Evolutionary conservation across 2,797 vertebrate species (phyloP).

Genomic region (Dendrocincla tyrannina): DNA sequence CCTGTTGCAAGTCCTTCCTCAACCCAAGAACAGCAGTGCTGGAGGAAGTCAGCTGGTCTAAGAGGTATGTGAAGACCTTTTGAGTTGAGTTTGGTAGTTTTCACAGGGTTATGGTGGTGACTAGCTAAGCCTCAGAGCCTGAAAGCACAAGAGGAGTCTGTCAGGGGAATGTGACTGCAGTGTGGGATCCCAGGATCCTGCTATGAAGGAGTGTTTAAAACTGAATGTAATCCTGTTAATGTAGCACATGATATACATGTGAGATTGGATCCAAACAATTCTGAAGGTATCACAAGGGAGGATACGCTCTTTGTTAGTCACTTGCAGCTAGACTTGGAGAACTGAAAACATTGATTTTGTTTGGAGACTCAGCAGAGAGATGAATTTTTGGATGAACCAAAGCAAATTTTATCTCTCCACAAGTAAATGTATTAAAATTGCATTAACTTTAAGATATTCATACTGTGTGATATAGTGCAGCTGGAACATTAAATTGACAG

Average conservation of each 20-base stretch:
- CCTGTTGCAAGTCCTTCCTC: not conserved
- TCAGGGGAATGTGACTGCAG: not conserved
- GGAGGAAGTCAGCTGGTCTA: not conserved
- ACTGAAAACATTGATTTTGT: not conserved
- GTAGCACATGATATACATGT: not conserved
- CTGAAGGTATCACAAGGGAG: not conserved
- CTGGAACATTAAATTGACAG: not conserved
- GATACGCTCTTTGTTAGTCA: not conserved
- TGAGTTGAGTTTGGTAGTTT: not conserved
- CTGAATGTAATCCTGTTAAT: not conserved
- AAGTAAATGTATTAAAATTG: not conserved
- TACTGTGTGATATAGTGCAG: not conserved
- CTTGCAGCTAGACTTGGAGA: not conserved
- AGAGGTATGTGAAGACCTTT: not conserved
- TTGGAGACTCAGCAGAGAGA: not conserved
- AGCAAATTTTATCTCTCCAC: not conserved
- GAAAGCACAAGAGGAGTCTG: fast-evolving
- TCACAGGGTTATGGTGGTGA: not conserved
- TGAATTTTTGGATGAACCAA: not conserved
- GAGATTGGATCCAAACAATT: not conserved
- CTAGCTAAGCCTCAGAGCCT: not conserved
- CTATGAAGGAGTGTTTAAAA: not conserved
- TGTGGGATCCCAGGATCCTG: no score
- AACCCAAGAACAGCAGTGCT: not conserved
- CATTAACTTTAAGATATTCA: not conserved